Base-by-base conservation (phyloP, 2,113 vertebrate species). In the Prunella fulvescens region DNA sequence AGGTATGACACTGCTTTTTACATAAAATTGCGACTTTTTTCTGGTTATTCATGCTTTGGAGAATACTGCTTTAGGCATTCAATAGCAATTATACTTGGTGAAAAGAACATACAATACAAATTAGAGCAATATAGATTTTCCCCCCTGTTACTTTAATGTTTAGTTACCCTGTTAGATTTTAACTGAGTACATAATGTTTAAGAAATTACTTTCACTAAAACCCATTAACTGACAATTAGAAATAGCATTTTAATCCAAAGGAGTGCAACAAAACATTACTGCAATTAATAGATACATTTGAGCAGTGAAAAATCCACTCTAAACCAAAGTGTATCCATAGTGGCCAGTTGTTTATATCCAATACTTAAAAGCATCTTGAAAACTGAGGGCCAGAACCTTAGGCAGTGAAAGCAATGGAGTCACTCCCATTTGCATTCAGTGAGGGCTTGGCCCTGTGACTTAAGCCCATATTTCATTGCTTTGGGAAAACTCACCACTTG, bases 31-130 rank as follows among this genome's bases (percentile, higher is more conserved):
- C 82, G 97, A 97, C 94, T 96, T 96, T 96, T 96, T 98, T 94
- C 97, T 95, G 88, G 95, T 95, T 98, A 96, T 98, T 98, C 95
- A 86, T 95, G 96, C 91, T 96, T 97, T 95, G 97, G 92, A 94
- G 86, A 97, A 96, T 94, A 92, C 93, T 92, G 96, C 97, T 98
- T 97, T 96, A 97, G 96, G 97, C 96, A 98, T 97, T 98, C 98
- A 97, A 97, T 98, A 98, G 96, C 97, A 98, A 98, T 98, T 98
- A 98, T 93, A 95, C 96, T 97, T 97, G 94, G 92, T 97, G 95
- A 97, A 96, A 98, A 97, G 98, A 98, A 97, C 97, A 96, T 96
- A 98, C 96, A 97, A 98, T 97, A 98, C 97, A 98, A 98, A 98
- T 98, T 98, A 98, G 95, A 97, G 96, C 73, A 85, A 97, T 98